These are phyloP conservation scores for Cancer borealis DNA, from an alignment of 2,888 invertebrate species.

Conservation along the genomic window DNA sequence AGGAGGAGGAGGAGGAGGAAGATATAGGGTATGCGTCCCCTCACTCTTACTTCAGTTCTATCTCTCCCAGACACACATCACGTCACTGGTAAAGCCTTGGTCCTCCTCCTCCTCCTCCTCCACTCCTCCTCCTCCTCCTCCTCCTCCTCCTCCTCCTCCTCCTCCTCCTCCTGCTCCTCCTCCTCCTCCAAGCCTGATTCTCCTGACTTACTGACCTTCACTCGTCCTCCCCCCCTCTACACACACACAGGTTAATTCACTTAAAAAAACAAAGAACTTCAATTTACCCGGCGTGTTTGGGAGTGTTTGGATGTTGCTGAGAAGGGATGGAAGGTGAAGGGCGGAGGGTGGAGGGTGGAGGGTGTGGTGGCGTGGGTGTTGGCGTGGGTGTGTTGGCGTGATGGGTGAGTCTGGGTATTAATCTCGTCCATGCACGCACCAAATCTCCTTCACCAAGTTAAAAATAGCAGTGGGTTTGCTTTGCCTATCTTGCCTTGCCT, in stretches of 20 bases:
- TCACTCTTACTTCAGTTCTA: too few relatives aligned
- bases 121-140: background rate
- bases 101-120: constrained; percentile 20
- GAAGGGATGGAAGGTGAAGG: background rate
- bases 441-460: background rate
- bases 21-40: too few relatives aligned
- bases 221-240: background rate
- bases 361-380: background rate
- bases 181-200: background rate
- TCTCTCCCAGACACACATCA: background rate
- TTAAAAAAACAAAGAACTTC: background rate
- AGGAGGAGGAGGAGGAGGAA: too few relatives aligned
- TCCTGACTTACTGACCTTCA: background rate
- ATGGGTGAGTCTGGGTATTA: background rate
- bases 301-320: background rate
- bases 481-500: too few relatives aligned
- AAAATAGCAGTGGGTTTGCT: background rate
- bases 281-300: background rate
- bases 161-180: too few relatives aligned
- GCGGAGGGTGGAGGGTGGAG: background rate
- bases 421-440: background rate
- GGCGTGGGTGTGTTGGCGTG: background rate
- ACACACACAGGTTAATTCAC: background rate
- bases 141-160: too few relatives aligned
- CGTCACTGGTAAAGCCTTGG: background rate